Evolutionary conservation across 2,113 vertebrate genomes (phyloP), one percentile per base, ranked within the genome.

Genomic region (Chaetodon trifascialis): DNA sequence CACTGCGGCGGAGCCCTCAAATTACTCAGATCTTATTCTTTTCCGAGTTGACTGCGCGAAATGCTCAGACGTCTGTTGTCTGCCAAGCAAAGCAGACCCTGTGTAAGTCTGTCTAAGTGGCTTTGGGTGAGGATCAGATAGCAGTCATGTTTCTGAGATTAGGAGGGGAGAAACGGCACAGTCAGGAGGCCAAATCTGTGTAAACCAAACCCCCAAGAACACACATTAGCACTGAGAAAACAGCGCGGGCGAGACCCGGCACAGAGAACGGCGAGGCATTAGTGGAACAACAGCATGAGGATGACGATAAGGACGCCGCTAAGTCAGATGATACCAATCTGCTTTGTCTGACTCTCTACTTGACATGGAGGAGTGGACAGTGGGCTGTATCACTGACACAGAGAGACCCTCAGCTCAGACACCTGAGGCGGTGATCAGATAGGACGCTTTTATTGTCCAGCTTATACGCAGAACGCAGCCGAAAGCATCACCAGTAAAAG

Each of bases 101-200:
- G 73, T 63, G 74, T 82, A 44, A 79, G 44, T 86, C 74, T 36
- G 82, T 51, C 83, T 82, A 83, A 93, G 88, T 88, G 90, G 88
- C 89, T 86, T 87, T 87, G 54, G 69, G 49, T 42, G 38, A 64
- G 85, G 85, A 94, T 94, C 91, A 90, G 89, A 94, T 90, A 88
- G 84, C 86, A 65, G 83, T 68, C 74, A 63, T 84, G 85, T 93
- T 89, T 87, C 73, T 65, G 84, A 88, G 88, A 91, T 92, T 91
- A 88, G 82, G 67, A 82, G 46, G 55, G 78, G 55, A 84, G 86
- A 72, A 78, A 83, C 38, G 51, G 70, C 82, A 25, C 78, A 25
- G 73, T 87, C 59, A 75, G 67, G 83, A 83, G 17, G 59, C 80
- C 71, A 76, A 76, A 89, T 82, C 84, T 84, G 86, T 90, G 91